Conservation (phyloP, 2,888 invertebrate species). For the Coenonympha arcania region DNA sequence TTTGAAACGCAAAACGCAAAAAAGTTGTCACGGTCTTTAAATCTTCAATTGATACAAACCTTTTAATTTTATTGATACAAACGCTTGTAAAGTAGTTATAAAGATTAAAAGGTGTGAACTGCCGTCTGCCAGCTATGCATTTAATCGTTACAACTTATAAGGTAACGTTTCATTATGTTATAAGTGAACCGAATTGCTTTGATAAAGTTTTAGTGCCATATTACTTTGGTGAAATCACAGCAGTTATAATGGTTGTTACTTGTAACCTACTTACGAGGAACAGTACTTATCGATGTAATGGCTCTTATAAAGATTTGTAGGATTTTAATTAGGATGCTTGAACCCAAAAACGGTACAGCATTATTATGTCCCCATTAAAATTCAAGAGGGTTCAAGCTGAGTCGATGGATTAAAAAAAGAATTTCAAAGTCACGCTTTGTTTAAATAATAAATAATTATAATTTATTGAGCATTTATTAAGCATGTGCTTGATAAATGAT, state of each 20-base stretch:
- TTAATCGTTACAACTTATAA: no score
- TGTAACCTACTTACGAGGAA: slow-evolving; percentile 5
- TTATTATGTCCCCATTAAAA: neutral
- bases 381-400: neutral
- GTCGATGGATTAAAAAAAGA: neutral
- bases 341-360: neutral
- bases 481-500: neutral
- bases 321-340: slow-evolving; percentile 6
- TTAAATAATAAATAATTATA: no score
- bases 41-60: no score
- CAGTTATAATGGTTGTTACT: no score
- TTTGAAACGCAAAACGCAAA: no score
- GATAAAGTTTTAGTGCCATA: neutral
- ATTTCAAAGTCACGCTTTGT: no score
- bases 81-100: no score
- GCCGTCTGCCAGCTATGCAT: no score
- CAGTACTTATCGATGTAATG: neutral
- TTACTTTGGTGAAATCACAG: neutral
- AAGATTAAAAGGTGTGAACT: no score
- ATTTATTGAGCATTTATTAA: neutral
- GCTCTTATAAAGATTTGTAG: neutral
- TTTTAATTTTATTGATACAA: no score
- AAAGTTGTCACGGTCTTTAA: no score
- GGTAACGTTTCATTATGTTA: no score
- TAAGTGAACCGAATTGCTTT: neutral